These are phyloP conservation scores for Elachura formosa DNA, from an alignment of 2,113 vertebrate species.

Conservation along the genomic window DNA sequence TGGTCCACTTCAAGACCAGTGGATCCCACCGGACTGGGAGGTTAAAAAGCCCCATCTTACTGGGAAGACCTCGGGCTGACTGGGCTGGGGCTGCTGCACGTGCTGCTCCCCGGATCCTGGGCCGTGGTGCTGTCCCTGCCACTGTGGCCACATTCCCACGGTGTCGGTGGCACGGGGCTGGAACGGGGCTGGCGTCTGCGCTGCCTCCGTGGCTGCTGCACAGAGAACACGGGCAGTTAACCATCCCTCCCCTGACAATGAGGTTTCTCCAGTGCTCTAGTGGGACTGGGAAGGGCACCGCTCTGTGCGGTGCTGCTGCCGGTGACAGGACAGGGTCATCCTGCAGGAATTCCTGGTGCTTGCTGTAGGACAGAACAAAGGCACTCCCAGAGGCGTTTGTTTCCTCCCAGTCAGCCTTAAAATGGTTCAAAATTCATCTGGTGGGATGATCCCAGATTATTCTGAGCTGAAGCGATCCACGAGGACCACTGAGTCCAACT, in stretches of 20 bases:
- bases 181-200: slow-evolving; percentile 78
- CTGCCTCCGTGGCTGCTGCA: slow-evolving; percentile 40
- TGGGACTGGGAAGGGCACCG: fast-evolving
- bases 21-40: fast-evolving
- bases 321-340: fast-evolving
- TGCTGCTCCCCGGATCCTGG: slow-evolving; percentile 74
- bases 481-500: fast-evolving
- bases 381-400: too few species aligned
- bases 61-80: slow-evolving; percentile 89
- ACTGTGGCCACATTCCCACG: slow-evolving; percentile 87
- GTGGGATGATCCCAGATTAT: neutral
- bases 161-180: slow-evolving; percentile 78
- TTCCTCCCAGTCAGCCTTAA: neutral
- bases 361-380: neutral
- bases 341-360: neutral
- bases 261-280: fast-evolving
- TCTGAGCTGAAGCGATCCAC: neutral
- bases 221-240: neutral
- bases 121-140: slow-evolving; percentile 85
- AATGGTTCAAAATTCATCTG: neutral
- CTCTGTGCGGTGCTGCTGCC: too few species aligned
- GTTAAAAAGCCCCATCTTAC: slow-evolving; percentile 49
- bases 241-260: fast-evolving
- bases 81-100: slow-evolving; percentile 78
- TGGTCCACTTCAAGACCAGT: neutral